These are phyloP conservation scores for Heteromurus nitidus DNA, from an alignment of 2,888 invertebrate genomes.

Conservation along the genomic window DNA sequence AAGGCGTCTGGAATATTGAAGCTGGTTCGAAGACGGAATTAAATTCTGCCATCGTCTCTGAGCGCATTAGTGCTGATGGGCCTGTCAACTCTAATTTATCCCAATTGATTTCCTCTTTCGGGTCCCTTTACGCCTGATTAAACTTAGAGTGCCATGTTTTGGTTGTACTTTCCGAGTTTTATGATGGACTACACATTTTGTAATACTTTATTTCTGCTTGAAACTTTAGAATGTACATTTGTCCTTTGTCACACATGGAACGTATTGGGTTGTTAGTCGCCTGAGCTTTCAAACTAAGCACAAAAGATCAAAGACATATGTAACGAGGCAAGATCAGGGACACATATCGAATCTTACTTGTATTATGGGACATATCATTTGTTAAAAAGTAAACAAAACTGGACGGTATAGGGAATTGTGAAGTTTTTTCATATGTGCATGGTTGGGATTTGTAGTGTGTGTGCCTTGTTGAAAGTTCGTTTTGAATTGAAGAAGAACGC, in stretches of 20 bases:
- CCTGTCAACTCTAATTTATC: constrained; percentile 44
- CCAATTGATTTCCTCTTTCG: constrained; percentile 35
- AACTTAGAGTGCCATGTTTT: constrained; percentile 29
- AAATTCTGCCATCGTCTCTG: constrained; percentile 1
- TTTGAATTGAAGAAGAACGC: not conserved
- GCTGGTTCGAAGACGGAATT: constrained; percentile 35
- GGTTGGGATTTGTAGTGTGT: not conserved
- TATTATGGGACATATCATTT: constrained; percentile 30
- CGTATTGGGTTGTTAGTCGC: too few relatives aligned
- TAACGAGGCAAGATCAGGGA: not conserved
- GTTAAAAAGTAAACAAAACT: constrained; percentile 44
- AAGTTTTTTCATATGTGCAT: constrained; percentile 5
- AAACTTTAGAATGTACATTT: too few relatives aligned
- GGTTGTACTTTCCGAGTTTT: constrained; percentile 1
- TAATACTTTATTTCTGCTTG: too few relatives aligned
- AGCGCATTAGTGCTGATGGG: constrained; percentile 44
- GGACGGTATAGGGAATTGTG: constrained; percentile 12
- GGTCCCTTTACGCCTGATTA: constrained; percentile 41
- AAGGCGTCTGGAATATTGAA: too few relatives aligned
- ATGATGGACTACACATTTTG: not conserved
- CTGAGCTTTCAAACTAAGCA: too few relatives aligned
- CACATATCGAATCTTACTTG: not conserved
- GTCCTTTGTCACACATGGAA: too few relatives aligned
- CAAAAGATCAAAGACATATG: constrained; percentile 47
- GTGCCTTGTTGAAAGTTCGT: not conserved